phyloP scores from a whole-genome alignment of 2,797 vertebrate genomes.

The Tauraco hartlaubi region DNA sequence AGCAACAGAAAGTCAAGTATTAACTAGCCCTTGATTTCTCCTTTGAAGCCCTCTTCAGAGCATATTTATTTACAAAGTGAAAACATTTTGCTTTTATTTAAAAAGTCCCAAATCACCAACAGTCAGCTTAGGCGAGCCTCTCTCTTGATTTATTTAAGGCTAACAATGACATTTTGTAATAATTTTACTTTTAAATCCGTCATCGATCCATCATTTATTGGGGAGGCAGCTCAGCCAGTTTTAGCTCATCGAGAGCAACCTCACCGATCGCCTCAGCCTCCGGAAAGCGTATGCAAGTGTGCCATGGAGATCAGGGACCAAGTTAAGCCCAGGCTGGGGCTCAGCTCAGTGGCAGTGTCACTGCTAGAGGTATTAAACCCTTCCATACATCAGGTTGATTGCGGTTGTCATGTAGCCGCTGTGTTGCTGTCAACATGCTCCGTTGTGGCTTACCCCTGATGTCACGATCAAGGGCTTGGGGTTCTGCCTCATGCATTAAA shows the following conservation, averaged over 20 bases:
- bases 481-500: slow-evolving; percentile 27
- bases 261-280: neutral
- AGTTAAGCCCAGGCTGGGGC: neutral
- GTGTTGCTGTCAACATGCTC: neutral
- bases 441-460: neutral
- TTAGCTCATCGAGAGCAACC: neutral
- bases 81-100: neutral
- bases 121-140: neutral
- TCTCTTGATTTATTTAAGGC: neutral
- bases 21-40: neutral
- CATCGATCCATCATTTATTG: neutral
- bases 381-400: neutral
- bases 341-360: neutral
- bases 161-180: neutral
- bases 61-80: neutral
- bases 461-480: neutral
- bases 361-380: neutral
- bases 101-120: neutral
- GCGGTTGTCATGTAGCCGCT: neutral
- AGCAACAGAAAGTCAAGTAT: neutral
- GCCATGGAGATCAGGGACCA: neutral
- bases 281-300: neutral
- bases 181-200: neutral
- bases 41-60: neutral
- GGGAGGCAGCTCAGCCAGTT: neutral